phyloP scores from a whole-genome alignment of 2,888 invertebrate species.

The Lymantria dispar region DNA sequence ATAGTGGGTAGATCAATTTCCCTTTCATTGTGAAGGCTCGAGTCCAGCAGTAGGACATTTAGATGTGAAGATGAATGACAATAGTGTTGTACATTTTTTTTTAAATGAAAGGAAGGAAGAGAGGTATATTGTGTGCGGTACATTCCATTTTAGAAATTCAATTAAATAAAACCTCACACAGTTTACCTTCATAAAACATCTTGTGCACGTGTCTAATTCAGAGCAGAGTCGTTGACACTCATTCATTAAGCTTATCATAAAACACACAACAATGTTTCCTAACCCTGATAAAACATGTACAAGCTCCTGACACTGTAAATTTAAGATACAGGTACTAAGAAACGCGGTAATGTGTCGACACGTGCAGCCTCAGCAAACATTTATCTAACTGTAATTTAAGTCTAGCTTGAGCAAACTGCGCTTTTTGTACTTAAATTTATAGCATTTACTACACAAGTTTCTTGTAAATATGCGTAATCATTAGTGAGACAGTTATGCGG shows the following conservation, averaged over 20 bases:
- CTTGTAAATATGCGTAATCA: constrained; percentile 2
- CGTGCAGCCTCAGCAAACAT: constrained; percentile 29
- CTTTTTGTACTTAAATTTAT: constrained; percentile 11
- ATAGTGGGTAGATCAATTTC: too few relatives aligned
- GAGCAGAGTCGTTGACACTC: constrained; percentile 32
- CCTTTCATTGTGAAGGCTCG: too few relatives aligned
- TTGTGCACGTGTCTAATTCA: constrained; percentile 18
- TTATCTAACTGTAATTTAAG: constrained; percentile 19
- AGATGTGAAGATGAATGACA: too few relatives aligned
- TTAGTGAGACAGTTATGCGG: neutral
- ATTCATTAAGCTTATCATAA: constrained; percentile 29
- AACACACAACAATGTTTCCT: constrained; percentile 24
- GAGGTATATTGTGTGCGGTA: too few relatives aligned
- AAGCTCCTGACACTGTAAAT: constrained; percentile 25
- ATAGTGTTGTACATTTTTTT: too few relatives aligned
- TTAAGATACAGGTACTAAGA: constrained; percentile 13
- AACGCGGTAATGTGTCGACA: constrained; percentile 24
- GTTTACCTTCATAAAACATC: too few relatives aligned
- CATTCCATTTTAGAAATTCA: too few relatives aligned
- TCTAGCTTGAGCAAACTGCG: constrained; percentile 11
- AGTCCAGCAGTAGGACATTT: too few relatives aligned
- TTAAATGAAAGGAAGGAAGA: too few relatives aligned
- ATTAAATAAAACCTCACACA: too few relatives aligned
- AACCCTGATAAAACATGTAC: constrained; percentile 26
- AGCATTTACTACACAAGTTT: constrained; percentile 8